phyloP scores from a whole-genome alignment of 35 echinoderm and acorn worm genomes.

The Strongylocentrotus purpuratus region DNA sequence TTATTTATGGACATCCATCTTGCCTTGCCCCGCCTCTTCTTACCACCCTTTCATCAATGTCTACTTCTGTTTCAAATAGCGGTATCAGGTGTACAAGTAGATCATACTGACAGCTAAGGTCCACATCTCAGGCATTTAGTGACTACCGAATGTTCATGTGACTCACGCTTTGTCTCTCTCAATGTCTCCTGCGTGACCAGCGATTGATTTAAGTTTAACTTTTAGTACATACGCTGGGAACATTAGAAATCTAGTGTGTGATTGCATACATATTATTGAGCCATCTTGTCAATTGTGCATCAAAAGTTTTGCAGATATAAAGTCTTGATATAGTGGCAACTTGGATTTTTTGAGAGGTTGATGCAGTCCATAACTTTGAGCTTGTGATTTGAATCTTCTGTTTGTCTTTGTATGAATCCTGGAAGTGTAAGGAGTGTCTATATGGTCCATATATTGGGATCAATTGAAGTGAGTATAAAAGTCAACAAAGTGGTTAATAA shows the following conservation, averaged over 20 bases:
- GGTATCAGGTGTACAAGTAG: not conserved
- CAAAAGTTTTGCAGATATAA: not conserved
- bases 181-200: not conserved
- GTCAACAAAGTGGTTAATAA: not conserved
- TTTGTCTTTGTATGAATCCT: not conserved
- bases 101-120: slow-evolving; percentile 9
- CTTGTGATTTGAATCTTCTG: not conserved
- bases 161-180: not conserved
- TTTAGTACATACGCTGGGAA: not conserved
- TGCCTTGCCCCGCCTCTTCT: not conserved
- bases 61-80: slow-evolving; percentile 8
- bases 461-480: not conserved
- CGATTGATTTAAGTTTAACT: not conserved
- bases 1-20: not conserved
- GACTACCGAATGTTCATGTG: not conserved
- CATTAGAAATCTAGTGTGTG: not conserved
- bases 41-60: not conserved
- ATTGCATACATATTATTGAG: not conserved
- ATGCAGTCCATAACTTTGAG: not conserved
- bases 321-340: not conserved
- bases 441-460: too few species aligned
- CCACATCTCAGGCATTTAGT: not conserved
- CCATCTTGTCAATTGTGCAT: not conserved
- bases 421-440: not conserved
- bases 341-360: not conserved